phyloP scores from a whole-genome alignment of 2,113 vertebrate genomes.

The Pomatorhinus ruficollis region DNA sequence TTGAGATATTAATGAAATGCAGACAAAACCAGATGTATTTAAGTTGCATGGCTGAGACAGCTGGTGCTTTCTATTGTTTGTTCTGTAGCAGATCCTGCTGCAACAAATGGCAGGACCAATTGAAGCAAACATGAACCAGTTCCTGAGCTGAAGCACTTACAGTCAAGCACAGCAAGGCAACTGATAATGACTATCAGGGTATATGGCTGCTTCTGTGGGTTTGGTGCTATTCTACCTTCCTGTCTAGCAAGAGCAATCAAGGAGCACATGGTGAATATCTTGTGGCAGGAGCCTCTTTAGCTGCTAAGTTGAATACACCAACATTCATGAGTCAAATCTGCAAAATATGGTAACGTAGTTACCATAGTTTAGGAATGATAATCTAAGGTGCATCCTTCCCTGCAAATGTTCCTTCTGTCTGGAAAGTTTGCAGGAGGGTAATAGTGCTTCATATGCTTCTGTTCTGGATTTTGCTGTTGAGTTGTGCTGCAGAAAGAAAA shows the following conservation, averaged over 20 bases:
- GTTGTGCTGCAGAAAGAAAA: background rate
- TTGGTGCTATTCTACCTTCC: background rate
- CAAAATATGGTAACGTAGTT: accelerated
- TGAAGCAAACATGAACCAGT: background rate
- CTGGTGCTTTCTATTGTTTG: background rate
- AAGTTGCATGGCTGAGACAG: background rate
- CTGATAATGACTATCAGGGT: background rate
- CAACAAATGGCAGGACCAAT: background rate
- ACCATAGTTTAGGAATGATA: background rate
- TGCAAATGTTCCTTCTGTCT: background rate
- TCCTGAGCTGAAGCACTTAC: background rate
- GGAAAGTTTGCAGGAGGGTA: background rate
- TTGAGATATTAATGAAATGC: background rate
- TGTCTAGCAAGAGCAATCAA: background rate
- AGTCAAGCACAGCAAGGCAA: background rate
- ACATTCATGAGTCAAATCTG: background rate
- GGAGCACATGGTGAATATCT: background rate
- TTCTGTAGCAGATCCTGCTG: background rate
- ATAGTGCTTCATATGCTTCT: background rate
- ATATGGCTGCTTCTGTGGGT: background rate
- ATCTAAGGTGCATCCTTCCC: accelerated
- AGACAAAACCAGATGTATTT: background rate
- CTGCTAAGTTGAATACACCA: background rate
- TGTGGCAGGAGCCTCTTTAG: background rate
- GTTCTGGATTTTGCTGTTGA: background rate